Conservation (phyloP, 2,888 invertebrate genomes). For the Spisula solida region DNA sequence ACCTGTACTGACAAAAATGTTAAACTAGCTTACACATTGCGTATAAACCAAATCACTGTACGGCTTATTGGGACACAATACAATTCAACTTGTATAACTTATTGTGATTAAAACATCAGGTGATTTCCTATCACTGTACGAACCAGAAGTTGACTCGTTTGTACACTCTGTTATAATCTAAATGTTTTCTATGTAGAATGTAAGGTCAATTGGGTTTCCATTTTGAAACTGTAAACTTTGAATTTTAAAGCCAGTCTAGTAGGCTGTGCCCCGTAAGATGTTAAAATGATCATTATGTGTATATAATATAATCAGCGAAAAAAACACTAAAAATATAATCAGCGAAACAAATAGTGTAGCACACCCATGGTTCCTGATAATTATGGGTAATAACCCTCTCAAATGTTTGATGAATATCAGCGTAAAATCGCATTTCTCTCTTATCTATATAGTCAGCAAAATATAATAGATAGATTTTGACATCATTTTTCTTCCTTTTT, state of each 20-base stretch:
- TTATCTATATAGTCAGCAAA: not conserved
- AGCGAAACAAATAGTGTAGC: not conserved
- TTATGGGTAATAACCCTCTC: slow-evolving; percentile 13
- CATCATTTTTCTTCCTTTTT: not conserved
- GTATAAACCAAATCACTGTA: no score
- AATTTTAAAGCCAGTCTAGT: not conserved
- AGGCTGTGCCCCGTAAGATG: not conserved
- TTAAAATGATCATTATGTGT: not conserved
- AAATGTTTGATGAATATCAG: not conserved
- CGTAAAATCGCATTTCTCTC: not conserved
- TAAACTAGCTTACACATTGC: no score
- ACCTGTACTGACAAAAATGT: no score
- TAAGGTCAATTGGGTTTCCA: no score
- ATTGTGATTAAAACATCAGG: no score
- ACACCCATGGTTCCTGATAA: slow-evolving; percentile 15
- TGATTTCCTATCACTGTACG: no score
- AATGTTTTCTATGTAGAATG: no score
- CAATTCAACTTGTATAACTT: no score
- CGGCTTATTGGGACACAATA: no score
- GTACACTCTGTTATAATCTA: no score
- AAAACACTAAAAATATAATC: not conserved
- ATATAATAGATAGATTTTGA: slow-evolving; percentile 5
- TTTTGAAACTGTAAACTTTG: no score
- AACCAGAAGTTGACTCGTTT: no score
- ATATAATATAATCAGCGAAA: not conserved